Conservation (phyloP, 1,140 invertebrate genomes). For the Drosophila tropicalis region DNA sequence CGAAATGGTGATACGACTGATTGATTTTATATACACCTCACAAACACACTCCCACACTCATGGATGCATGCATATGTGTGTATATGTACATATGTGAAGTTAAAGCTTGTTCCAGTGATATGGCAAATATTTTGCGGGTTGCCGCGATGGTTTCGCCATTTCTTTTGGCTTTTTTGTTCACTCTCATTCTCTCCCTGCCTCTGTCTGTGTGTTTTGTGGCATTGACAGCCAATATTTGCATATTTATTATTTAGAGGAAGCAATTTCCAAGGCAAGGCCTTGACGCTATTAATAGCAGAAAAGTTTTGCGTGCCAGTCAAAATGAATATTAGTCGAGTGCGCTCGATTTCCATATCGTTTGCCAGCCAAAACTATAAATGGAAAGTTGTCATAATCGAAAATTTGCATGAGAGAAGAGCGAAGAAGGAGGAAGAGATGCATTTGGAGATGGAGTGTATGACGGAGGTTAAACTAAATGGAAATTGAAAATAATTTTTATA, state of each 20-base stretch:
- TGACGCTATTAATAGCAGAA: constrained; percentile 40
- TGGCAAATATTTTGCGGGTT: constrained; percentile 22
- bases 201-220: not conserved
- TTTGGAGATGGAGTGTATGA: not conserved
- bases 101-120: constrained; percentile 9
- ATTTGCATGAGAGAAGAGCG: constrained; percentile 46
- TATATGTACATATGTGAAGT: too few species aligned
- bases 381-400: constrained; percentile 50
- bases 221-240: constrained; percentile 40
- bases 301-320: constrained; percentile 34
- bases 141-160: not conserved
- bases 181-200: not conserved
- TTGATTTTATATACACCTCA: constrained; percentile 26
- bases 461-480: constrained; percentile 37
- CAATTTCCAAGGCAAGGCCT: constrained; percentile 39
- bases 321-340: constrained; percentile 30
- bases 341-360: constrained; percentile 19
- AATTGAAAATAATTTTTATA: constrained; percentile 51
- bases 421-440: not conserved
- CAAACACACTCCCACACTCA: too few species aligned
- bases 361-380: constrained; percentile 17
- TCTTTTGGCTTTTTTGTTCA: not conserved
- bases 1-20: constrained; percentile 7
- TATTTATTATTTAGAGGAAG: constrained; percentile 48
- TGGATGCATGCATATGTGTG: too few species aligned